phyloP scores from a whole-genome alignment of 2,113 vertebrate species.

The Falcunculus frontatus region DNA sequence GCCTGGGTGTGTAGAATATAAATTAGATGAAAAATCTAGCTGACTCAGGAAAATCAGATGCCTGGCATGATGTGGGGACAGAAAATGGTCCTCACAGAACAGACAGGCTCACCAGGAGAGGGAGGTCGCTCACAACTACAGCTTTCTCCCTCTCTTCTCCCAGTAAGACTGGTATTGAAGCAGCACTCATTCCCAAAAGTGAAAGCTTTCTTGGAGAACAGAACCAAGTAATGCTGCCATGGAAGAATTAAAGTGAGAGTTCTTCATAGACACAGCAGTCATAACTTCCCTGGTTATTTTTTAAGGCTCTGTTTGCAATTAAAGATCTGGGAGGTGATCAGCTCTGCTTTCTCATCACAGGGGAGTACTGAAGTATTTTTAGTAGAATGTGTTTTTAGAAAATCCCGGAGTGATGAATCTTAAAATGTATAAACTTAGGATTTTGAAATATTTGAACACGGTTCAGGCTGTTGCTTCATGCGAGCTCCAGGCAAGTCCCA shows the following conservation, averaged over 20 bases:
- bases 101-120: rapidly evolving
- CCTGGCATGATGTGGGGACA: background rate
- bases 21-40: background rate
- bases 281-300: background rate
- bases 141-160: background rate
- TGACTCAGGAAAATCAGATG: background rate
- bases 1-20: background rate
- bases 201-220: background rate
- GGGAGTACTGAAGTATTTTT: background rate
- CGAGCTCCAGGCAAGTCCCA: background rate
- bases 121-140: background rate
- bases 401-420: background rate
- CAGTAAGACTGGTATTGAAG: background rate
- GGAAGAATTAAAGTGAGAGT: background rate
- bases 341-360: background rate
- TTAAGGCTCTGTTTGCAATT: slow-evolving; percentile 1
- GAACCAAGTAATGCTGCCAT: background rate
- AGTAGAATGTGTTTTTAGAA: background rate
- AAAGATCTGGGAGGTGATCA: background rate
- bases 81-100: background rate
- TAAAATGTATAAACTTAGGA: background rate
- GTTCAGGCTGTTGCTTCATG: background rate
- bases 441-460: background rate
- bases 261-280: background rate
- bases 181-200: background rate